Percentiles rank a stretch among this genome's conserved stretches.
These are phyloP conservation scores for Apomyelois bistriatella DNA, from an alignment of 2,888 invertebrate genomes.

Conservation along the genomic window DNA sequence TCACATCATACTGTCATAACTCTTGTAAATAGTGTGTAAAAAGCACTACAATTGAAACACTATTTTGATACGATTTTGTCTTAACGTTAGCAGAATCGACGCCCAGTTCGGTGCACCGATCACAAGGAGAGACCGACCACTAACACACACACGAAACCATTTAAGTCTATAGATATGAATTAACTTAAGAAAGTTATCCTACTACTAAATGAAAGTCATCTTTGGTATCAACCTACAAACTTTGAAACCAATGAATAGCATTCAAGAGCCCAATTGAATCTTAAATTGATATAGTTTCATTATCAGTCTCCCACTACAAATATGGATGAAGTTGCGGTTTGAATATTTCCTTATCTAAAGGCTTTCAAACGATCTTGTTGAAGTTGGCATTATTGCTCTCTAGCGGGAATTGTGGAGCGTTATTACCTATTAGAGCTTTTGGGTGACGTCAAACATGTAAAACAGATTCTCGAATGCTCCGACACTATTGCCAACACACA, in stretches of 20 bases:
- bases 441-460: conserved; percentile 9
- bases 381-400: conserved; percentile 13
- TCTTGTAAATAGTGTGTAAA: no score
- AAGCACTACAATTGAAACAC: no score
- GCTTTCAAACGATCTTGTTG: conserved; percentile 14
- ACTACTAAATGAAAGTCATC: not conserved
- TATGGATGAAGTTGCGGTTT: not conserved
- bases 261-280: not conserved
- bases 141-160: no score
- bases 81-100: no score
- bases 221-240: not conserved
- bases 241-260: not conserved
- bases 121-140: no score
- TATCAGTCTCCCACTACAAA: not conserved
- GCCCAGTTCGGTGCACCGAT: no score
- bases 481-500: not conserved
- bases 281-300: not conserved
- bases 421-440: conserved; percentile 14
- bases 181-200: not conserved
- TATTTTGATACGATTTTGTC: no score
- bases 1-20: no score
- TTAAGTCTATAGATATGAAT: no score
- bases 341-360: not conserved
- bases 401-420: conserved; percentile 14
- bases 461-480: not conserved